Evolutionary conservation across 1,140 invertebrate species (phyloP), one percentile per base, ranked within the genome.

Genomic region (Lepidurus apus): DNA sequence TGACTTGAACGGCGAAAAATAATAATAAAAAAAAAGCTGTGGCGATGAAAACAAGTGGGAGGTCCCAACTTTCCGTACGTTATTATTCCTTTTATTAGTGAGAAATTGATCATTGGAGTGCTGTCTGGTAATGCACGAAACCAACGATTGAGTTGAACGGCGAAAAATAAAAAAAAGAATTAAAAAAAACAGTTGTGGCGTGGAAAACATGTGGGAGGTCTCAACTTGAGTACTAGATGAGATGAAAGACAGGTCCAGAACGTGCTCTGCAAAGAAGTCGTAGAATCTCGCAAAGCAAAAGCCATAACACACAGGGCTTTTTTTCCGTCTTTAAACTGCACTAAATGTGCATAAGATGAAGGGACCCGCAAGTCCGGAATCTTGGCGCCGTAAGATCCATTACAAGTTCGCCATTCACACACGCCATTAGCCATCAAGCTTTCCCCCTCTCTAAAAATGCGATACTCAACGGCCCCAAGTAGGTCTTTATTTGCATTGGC

Each of bases 231-330:
- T 65, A 17, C 13, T 13, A 65, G 53, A 65, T 65, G 53, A 65
- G 53, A 65, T 65, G 53, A 65, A 65, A 65, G 53, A 65, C 53
- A 65, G 53, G 53, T 65, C 53, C 53, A 65, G 53, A 65, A 65
- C 53, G 53, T 65, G 53, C 53, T 65, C 53, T 65, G 53, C 17
- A 13, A 65, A 65, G 17, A 65, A 65, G 53, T 21, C 17, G 53
- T 65, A 65, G 21, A 65, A 65, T 65, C 53, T n/a, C 21, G 9
- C 21, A 34, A 34, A 34, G 34, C 34, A 34, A 34, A 34, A 34
- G 34, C 34, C 34, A 34, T 34, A 34, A 34, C 34, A 34, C 13
- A 17, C 9, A 7, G 53, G 53, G 53, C 21, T 9, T 65, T 65
- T 47, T 65, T 65, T 65, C 21, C 53, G 53, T 65, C 17, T 21